Conservation (phyloP, 2,888 invertebrate genomes). For the Phortica magna region DNA sequence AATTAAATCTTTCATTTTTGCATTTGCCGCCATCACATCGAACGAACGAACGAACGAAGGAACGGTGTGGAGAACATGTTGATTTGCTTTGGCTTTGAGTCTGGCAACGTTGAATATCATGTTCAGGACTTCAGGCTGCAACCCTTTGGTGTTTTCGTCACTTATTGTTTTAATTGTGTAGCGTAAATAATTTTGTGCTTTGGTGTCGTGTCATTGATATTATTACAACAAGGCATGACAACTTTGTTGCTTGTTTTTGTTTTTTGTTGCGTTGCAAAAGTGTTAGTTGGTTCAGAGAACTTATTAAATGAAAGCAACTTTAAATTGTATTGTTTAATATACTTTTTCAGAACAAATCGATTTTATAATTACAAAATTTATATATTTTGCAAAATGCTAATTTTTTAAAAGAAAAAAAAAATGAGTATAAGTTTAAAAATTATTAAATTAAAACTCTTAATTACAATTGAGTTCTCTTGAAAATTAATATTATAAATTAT, state of each 20-base stretch:
- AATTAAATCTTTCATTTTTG: slow-evolving; percentile 73
- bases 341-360: neutral
- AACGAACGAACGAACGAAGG: no score
- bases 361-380: no score
- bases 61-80: slow-evolving; percentile 67
- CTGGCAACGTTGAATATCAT: slow-evolving; percentile 33
- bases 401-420: no score
- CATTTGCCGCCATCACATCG: slow-evolving; percentile 18
- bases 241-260: no score
- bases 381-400: no score
- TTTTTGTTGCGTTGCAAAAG: slow-evolving; percentile 2
- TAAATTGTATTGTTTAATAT: neutral
- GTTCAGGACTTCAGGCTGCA: slow-evolving; percentile 22
- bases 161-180: slow-evolving; percentile 72
- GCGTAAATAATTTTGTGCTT: slow-evolving; percentile 69
- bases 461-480: no score
- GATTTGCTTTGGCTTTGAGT: slow-evolving; percentile 6
- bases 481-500: no score
- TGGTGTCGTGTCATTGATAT: slow-evolving; percentile 64
- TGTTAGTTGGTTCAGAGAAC: neutral
- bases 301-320: neutral
- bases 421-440: no score
- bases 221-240: slow-evolving; percentile 43
- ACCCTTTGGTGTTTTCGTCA: slow-evolving; percentile 48
- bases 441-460: no score